These are phyloP conservation scores for Verasper variegatus DNA, from an alignment of 2,113 vertebrate genomes.

Conservation along the genomic window DNA sequence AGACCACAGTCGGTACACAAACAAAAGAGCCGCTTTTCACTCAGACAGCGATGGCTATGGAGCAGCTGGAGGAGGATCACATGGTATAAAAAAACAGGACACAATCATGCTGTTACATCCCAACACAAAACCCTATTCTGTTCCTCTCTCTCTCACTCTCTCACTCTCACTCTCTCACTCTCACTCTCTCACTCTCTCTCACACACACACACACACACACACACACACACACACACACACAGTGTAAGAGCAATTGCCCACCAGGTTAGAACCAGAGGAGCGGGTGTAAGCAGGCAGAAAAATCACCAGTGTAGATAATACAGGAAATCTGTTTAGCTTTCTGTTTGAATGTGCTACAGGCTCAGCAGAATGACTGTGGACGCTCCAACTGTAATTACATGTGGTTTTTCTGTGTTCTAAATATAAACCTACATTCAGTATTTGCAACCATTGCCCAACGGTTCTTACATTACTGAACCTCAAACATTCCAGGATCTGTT, in stretches of 20 bases:
- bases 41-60: constrained; percentile 46
- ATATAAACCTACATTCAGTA: constrained; percentile 56
- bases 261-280: constrained; percentile 30
- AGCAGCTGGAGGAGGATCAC: constrained; percentile 70
- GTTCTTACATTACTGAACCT: constrained; percentile 46
- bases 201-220: no score
- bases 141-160: background rate
- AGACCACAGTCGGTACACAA: constrained; percentile 52
- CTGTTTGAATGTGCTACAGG: constrained; percentile 51
- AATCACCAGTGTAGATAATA: constrained; percentile 52
- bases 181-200: background rate
- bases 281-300: constrained; percentile 49
- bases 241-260: constrained; percentile 34
- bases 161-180: background rate
- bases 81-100: constrained; percentile 53
- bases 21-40: constrained; percentile 62
- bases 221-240: constrained; percentile 9
- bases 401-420: constrained; percentile 69
- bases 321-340: constrained; percentile 42
- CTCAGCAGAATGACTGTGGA: constrained; percentile 59
- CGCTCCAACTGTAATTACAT: constrained; percentile 72
- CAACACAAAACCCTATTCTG: constrained; percentile 45
- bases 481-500: constrained; percentile 29
- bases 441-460: constrained; percentile 32
- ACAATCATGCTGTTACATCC: constrained; percentile 58